Base-by-base conservation (phyloP, 1,140 invertebrate genomes). In the Papilio polytes region DNA sequence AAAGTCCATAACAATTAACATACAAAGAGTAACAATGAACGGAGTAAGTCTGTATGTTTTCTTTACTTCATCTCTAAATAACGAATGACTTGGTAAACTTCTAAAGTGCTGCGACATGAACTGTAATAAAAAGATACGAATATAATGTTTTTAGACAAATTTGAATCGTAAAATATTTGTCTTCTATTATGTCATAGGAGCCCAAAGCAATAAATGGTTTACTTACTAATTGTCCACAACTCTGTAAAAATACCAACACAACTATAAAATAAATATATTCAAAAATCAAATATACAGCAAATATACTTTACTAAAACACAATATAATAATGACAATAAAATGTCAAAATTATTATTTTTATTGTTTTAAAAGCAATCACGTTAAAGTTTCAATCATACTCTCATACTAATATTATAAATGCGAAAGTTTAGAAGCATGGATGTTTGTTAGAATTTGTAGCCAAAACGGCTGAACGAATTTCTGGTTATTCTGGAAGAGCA, bases 21-120 rank as follows among this genome's bases (percentile, higher is more conserved):
- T 51, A 76, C 74, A 76, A 1, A 76, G 20, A 18, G 74, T 76
- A 46, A 76, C 44, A 76, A 76, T 76, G 12, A 76, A 76, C 4
- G 74, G 74, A 13, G 74, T 76, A 15, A 76, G 46, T 76, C 74
- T 76, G 20, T 76, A 76, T 6, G 18, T 48, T 53, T 76, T 48
- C 22, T 76, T 76, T 6, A 76, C 44, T 26, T 51, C 74, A 48
- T 76, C 74, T 18, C 44, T 9, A 76, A 51, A 76, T 15, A 76
- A 48, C 15, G 63, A 31, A 18, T 76, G 18, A 22, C 22, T 76
- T 76, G 44, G 44, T 76, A 76, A 51, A 20, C 44, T 76, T 76
- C 74, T 76, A 15, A 70, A 70, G 26, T 70, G 74, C 18, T 76
- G 44, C 46, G 63, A 31, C 74, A 76, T 76, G 31, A 31, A 2